Evolutionary conservation across 92 coral and sea anemone genomes (phyloP), one percentile per base, ranked within the genome.

Genomic region (Blastomussa wellsi): DNA sequence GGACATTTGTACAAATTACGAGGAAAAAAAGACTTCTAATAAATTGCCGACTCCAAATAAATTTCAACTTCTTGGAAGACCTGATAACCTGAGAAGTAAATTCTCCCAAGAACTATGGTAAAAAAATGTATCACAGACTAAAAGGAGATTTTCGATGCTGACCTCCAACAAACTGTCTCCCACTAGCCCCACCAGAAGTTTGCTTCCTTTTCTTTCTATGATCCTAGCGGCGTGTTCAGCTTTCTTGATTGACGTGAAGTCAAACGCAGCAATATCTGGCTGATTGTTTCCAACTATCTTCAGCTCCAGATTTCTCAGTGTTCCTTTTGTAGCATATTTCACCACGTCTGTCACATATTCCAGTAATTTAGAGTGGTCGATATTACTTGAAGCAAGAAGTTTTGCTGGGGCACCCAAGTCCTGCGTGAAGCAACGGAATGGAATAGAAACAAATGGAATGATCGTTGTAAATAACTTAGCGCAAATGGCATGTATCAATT

Each of bases 121-220:
- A 1, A 26, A n/a, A 26, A 32, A 65, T 65, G 37, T 65, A 65
- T 28, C 16, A 14, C 35, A 65, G 16, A 65, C 1, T 13, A 13
- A 6, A 28, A 16, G 33, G 35, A 65, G 38, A 65, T 2, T 65
- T 70, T 70, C 12, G 7, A 33, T 7, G 36, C 94, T 72, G 38
- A 96, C 98, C 98, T 96, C 98, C 32, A 96, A 83, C 49, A 96
- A 78, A 37, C 98, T 96, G 84, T 96, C 98, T n/a, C 98, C 98
- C 26, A 96, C 98, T 20, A 96, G 85, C 11, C 93, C 96, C 83
- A 96, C 81, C 83, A 96, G 75, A 59, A 96, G 82, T 60, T 90
- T 93, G 88, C 95, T 94, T 31, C 98, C 96, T 79, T 94, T 94
- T 53, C 98, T 86, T 39, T 96, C 98, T 22, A 88, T 87, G 79